phyloP scores from a whole-genome alignment of 2,113 vertebrate genomes.

The Ciconia stormi region DNA sequence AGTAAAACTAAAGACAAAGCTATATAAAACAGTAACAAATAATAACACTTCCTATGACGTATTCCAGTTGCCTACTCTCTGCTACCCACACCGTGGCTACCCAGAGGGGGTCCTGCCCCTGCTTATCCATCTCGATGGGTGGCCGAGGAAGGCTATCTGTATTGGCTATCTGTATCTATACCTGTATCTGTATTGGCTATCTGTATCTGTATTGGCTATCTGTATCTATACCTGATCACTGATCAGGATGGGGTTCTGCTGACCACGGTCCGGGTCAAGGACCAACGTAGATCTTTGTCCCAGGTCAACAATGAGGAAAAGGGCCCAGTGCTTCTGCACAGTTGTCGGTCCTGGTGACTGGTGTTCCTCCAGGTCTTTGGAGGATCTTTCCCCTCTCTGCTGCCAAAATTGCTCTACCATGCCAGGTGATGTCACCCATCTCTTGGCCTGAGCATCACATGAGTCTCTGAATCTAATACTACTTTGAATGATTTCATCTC shows the following conservation, averaged over 20 bases:
- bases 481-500: not conserved
- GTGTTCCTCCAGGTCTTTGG: not conserved
- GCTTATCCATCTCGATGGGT: not conserved
- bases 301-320: rapidly evolving
- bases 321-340: not conserved
- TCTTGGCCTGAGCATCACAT: not conserved
- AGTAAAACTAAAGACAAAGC: not conserved
- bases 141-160: not conserved
- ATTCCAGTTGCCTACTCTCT: not conserved
- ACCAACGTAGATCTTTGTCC: not conserved
- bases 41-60: not conserved
- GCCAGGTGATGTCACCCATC: not conserved
- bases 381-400: not conserved
- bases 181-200: not conserved
- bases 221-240: not conserved
- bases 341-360: not conserved
- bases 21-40: not conserved
- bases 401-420: not conserved
- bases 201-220: not conserved
- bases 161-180: not conserved
- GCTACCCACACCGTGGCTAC: rapidly evolving
- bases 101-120: not conserved
- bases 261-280: rapidly evolving
- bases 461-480: not conserved
- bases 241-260: not conserved